phyloP scores from a whole-genome alignment of 2,797 vertebrate genomes.

The Bufotes viridis region DNA sequence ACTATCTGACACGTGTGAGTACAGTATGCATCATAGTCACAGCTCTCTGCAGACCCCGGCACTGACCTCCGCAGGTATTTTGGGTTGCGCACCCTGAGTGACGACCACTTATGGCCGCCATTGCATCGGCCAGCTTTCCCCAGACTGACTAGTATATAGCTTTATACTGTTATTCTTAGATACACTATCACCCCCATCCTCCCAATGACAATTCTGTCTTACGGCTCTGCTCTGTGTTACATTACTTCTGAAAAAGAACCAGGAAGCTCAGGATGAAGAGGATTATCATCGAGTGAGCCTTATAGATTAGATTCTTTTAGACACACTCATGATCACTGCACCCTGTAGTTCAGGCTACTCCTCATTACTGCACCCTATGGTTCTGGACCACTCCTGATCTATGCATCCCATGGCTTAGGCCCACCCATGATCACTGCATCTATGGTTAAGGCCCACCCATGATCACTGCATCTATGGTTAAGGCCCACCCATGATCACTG shows the following conservation, averaged over 20 bases:
- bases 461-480: too few species aligned
- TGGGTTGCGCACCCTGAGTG: too few species aligned
- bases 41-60: background rate
- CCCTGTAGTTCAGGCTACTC: background rate
- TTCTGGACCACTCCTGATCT: background rate
- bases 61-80: background rate
- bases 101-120: background rate
- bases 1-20: background rate
- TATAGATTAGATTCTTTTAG: too few species aligned
- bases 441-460: background rate
- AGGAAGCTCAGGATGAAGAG: too few species aligned
- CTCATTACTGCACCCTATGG: background rate
- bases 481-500: too few species aligned
- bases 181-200: too few species aligned
- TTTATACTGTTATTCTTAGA: too few species aligned
- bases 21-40: background rate
- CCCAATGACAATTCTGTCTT: too few species aligned
- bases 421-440: background rate
- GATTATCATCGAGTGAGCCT: too few species aligned
- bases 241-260: too few species aligned
- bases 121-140: background rate
- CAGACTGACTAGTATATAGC: background rate
- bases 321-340: background rate
- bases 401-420: background rate
- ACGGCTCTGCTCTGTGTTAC: too few species aligned